Base-by-base conservation (phyloP, 1,140 invertebrate species). In the Orchestia grillus region DNA sequence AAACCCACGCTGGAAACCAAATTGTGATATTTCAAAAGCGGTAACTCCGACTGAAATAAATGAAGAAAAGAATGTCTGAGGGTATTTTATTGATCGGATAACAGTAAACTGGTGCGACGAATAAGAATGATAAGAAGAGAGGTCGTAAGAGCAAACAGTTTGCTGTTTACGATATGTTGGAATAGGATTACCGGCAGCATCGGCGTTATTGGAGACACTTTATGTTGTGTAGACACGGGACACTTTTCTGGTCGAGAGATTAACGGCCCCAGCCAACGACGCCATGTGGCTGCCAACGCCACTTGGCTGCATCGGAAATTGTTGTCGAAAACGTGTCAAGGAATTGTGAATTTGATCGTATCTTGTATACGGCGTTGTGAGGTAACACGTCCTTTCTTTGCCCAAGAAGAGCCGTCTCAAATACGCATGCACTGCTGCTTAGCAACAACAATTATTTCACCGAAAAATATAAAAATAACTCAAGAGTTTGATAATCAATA, bases 151-250 rank as follows among this genome's bases (percentile, higher is more conserved):
- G 88, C 92, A 94, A 94, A 94, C 92, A 94, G 43, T 94, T 40
- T 47, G 44, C 36, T 94, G 92, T 94, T 94, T 94, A 94, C 92
- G 92, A 94, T 45, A 94, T 94, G 92, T 94, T 94, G 44, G 92
- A 44, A 44, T 44, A 94, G 92, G 92, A 94, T 94, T 94, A 94
- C 92, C 44, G 19, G 88, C 92, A 44, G 40, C 44, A 94, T 45
- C 44, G 44, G 44, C 92, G 43, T 94, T 94, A 94, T 94, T 94
- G 92, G 43, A n/a, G 43, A 94, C 43, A 45, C 44, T 94, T 94
- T 94, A 94, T 94, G 92, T 44, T 94, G 44, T 94, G 92, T 94
- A n/a, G 92, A 94, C 92, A 45, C 44, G 11, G 44, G 44, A 94
- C 92, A 94, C 44, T 94, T 94, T 94, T 94, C 43, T 94, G 41